Evolutionary conservation across 1,140 invertebrate species (phyloP), one percentile per base, ranked within the genome.

Genomic region (Drosophila kikkawai): DNA sequence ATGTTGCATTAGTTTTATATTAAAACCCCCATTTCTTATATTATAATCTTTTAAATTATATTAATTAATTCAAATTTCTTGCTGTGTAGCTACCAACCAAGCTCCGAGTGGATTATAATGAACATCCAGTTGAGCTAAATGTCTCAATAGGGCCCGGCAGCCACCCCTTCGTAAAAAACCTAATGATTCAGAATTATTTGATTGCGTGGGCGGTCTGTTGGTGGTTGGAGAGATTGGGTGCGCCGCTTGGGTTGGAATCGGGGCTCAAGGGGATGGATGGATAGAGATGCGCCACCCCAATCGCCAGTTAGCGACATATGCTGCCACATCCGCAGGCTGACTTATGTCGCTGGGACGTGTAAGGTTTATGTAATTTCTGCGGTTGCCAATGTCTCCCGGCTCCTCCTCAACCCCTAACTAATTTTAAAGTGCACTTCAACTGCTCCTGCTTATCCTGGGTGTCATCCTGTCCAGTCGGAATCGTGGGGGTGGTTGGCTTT

Each of bases 311-410:
- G 61, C 78, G 79, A 92, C 91, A 91, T 91, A 91, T 91, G 90
- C 83, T 79, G 75, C 51, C 55, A 84, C 82, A 81, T 88, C 85
- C 85, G 58, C 51, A 42, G 69, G 51, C 60, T 92, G 87, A 92
- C 91, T 92, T 92, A 86, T 90, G 91, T 70, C 87, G 80, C 91
- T 76, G 76, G 90, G 75, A 92, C 87, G 91, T 92, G 91, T 90
- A 92, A 92, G 86, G 76, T 90, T 90, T 84, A 75, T 83, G 92
- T 92, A 92, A 83, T 86, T 92, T 84, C 81, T 92, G 91, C 48
- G 91, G 91, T 92, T 92, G 81, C 85, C 66, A 82, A 67, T 80
- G 65, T 60, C 58, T 66, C 59, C 57, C 11, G 45, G 41, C 51
- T 51, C 9, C 29, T 17, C 44, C 60, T 44, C 39, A 58, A 8